These are phyloP conservation scores for Clistopyga incitator DNA, from an alignment of 2,888 invertebrate genomes.

Conservation along the genomic window DNA sequence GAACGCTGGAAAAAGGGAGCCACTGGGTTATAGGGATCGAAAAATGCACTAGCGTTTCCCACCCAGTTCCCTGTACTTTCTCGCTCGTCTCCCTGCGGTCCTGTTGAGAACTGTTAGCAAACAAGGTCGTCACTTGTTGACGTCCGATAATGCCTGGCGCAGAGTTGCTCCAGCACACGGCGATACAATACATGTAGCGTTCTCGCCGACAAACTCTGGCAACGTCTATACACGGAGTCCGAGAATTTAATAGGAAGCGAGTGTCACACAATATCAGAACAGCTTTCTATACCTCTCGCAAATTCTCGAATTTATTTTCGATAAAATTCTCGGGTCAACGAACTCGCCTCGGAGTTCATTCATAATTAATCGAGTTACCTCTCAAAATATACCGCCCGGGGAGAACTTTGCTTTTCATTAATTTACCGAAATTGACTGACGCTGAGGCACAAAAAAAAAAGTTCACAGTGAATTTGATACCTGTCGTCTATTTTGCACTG, in stretches of 20 bases:
- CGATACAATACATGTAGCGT: not conserved
- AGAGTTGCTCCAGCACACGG: conserved; percentile 2
- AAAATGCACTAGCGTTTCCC: not conserved
- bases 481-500: not conserved
- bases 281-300: not conserved
- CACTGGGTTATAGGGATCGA: conserved; percentile 14
- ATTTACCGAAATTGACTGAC: conserved; percentile 30
- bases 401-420: conserved; percentile 30
- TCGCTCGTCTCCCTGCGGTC: conserved; percentile 7
- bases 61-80: conserved; percentile 14
- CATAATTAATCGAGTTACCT: conserved; percentile 33
- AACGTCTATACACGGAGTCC: not conserved
- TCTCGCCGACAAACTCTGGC: not conserved
- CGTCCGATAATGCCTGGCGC: conserved; percentile 53
- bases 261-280: conserved; percentile 21
- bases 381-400: not conserved
- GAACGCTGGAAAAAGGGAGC: not conserved
- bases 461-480: not conserved
- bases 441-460: not conserved
- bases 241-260: conserved; percentile 60
- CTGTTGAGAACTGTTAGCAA: conserved; percentile 43
- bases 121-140: conserved; percentile 64
- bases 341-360: conserved; percentile 17
- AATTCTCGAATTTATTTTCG: conserved; percentile 13
- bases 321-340: conserved; percentile 31